Percentiles rank a stretch among this genome's conserved stretches.
Evolutionary conservation across 2,113 vertebrate species (phyloP).

Genomic region (Vulpes vulpes): DNA sequence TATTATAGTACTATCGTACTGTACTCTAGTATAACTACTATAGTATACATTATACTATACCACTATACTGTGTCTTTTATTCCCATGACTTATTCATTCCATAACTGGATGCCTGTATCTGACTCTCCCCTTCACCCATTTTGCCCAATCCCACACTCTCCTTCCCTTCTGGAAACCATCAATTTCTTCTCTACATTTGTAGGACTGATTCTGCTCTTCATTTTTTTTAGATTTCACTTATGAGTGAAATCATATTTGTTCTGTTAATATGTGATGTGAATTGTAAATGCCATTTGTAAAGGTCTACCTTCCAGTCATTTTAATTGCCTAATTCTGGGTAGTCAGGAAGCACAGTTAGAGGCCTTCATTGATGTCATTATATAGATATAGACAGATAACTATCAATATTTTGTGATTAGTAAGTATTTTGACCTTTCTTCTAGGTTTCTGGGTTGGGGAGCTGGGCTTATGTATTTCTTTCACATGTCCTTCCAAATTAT

Average conservation of each 20-base stretch:
- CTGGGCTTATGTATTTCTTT: not conserved
- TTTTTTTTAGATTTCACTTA: not conserved
- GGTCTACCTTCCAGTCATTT: not conserved
- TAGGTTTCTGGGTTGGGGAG: not conserved
- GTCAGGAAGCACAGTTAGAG: not conserved
- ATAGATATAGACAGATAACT: not conserved
- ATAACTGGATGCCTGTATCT: not conserved
- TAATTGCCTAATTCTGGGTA: not conserved
- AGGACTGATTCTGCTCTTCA: not conserved
- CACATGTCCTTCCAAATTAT: not conserved
- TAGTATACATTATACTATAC: not conserved
- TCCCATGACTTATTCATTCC: not conserved
- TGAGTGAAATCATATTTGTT: not conserved
- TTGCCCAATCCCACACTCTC: not conserved
- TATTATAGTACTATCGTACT: not conserved
- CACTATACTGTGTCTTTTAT: not conserved
- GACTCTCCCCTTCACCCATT: not conserved
- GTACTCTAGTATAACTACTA: not conserved
- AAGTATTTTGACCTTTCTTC: not conserved
- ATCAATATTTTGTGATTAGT: not conserved
- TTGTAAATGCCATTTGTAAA: not conserved
- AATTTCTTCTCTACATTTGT: not conserved
- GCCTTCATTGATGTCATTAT: not conserved
- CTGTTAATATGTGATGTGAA: not conserved
- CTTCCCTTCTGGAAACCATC: not conserved